phyloP scores from a whole-genome alignment of 2,797 vertebrate genomes.

The Steatocranus sp. region DNA sequence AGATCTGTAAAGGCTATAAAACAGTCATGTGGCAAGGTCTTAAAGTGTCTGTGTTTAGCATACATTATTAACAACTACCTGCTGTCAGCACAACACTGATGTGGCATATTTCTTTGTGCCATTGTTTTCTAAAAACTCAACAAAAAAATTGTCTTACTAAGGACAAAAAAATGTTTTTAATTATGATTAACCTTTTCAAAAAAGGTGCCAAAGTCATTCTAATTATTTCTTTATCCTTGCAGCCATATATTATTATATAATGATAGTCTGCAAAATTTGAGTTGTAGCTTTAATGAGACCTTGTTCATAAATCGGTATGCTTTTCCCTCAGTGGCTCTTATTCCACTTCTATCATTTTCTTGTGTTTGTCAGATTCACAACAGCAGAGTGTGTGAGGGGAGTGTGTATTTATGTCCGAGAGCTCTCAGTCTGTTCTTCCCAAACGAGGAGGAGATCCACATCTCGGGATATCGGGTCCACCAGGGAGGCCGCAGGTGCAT shows the following conservation, averaged over 20 bases:
- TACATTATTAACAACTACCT: background rate
- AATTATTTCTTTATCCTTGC: background rate
- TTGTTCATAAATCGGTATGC: background rate
- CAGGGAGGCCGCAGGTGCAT: constrained; percentile 86
- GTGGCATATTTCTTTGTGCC: background rate
- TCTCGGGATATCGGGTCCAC: constrained; percentile 91
- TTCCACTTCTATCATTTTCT: background rate
- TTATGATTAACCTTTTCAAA: background rate
- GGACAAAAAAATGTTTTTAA: background rate
- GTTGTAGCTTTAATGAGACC: background rate
- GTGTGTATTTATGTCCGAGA: constrained; percentile 87
- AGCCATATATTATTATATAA: background rate
- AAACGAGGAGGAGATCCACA: constrained; percentile 91
- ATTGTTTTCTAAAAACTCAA: background rate
- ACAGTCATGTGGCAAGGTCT: background rate
- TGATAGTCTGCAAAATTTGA: background rate
- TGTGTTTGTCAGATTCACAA: constrained; percentile 85
- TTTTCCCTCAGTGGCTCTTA: background rate
- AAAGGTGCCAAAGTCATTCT: background rate
- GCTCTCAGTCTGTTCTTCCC: constrained; percentile 93
- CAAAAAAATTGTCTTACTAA: background rate
- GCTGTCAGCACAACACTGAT: background rate
- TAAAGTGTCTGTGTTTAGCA: background rate
- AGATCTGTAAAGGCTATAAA: background rate
- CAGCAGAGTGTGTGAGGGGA: constrained; percentile 85